Base-by-base conservation (phyloP, 2,888 invertebrate species). In the Cheilosia vulpina region DNA sequence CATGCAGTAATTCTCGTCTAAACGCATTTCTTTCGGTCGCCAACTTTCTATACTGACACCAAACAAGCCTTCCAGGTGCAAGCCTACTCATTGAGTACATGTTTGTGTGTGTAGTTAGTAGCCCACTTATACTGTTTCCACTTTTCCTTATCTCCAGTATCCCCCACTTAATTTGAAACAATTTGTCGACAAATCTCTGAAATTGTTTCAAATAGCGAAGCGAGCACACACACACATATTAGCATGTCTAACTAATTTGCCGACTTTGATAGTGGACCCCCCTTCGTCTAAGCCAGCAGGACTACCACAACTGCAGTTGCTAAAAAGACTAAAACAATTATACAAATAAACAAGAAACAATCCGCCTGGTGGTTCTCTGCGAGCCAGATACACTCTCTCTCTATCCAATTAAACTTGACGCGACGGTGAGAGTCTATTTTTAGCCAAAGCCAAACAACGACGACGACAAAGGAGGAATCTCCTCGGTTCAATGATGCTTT, bases 131-230 rank as follows among this genome's bases (percentile, higher is more conserved):
- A 27, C 55, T 75, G 47, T 68, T 52, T 60, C 58, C 75, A 80
- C 75, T 80, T 80, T 80, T 75, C 17, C 69, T 66, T 69, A 75
- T 84, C 84, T 34, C 13, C 17, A 47, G 55, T 72, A 50, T 34
- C 45, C 60, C 62, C 66, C 76, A 81, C 55, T 81, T 81, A 76
- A 77, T 80, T 71, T 75, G 60, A n/a, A 71, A 71, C 69, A 60
- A 84, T 76, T 76, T 85, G 80, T 81, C 76, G 76, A 77, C 85
- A 81, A 81, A 85, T 81, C 66, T 76, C n/a, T 57, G 15, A 63
- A 80, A 85, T 60, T 65, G 63, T 60, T 85, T 41, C 76, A 75
- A 71, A 76, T 72, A 50, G 65, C 31, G 21, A 27, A 50, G 47
- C 34, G 66, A 62, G 55, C 55, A 55, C 66, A 81, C 27, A 81